Conservation (phyloP, 2,888 invertebrate genomes). For the Nomada ruficornis region DNA sequence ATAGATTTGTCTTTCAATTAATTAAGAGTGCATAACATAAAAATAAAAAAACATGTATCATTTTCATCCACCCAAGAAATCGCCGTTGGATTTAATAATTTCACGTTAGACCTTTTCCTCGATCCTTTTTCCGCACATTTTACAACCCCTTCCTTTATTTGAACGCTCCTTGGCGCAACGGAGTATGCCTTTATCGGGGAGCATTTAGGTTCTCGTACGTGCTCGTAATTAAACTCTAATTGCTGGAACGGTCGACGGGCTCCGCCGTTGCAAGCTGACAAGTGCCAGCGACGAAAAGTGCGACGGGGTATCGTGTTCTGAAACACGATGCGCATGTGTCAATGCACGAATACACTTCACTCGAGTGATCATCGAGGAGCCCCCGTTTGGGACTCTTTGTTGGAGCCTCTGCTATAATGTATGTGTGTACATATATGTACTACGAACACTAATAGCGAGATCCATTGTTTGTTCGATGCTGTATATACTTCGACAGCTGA, state of each 20-base stretch:
- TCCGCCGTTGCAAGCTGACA: slow-evolving; percentile 25
- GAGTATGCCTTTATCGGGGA: slow-evolving; percentile 14
- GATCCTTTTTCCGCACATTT: not conserved
- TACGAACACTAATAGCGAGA: not conserved
- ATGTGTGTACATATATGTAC: too few relatives aligned
- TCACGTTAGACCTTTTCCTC: too few relatives aligned
- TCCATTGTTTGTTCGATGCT: too few relatives aligned
- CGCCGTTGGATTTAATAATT: too few relatives aligned
- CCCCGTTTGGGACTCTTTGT: slow-evolving; percentile 19
- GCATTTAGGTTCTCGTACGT: slow-evolving; percentile 43
- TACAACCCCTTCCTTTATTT: not conserved
- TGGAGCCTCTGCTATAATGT: slow-evolving; percentile 1
- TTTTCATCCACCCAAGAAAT: too few relatives aligned
- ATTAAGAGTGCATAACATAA: too few relatives aligned
- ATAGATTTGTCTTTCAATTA: too few relatives aligned
- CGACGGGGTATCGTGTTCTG: slow-evolving; percentile 34
- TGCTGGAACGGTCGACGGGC: slow-evolving; percentile 27
- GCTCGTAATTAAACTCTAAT: slow-evolving; percentile 60
- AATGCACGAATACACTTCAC: slow-evolving; percentile 47
- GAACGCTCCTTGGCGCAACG: not conserved
- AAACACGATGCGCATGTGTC: slow-evolving; percentile 33
- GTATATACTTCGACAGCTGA: too few relatives aligned
- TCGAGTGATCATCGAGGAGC: slow-evolving; percentile 47
- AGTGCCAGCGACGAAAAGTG: slow-evolving; percentile 48
- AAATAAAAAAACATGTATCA: too few relatives aligned